phyloP scores from a whole-genome alignment of 1,140 invertebrate genomes.

The Aphelinus atriplicis region DNA sequence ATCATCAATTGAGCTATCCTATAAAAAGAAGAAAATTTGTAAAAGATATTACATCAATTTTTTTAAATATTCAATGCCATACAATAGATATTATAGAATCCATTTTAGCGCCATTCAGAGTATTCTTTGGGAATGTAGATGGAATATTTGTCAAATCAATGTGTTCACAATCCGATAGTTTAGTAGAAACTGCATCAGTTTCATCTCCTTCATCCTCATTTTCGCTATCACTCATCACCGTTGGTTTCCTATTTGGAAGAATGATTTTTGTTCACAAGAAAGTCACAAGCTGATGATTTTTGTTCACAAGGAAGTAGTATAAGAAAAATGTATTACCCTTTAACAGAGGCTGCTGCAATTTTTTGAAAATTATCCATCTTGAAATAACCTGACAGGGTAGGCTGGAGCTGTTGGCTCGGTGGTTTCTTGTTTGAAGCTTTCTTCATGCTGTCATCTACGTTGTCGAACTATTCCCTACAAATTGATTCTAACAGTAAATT shows the following conservation, averaged over 20 bases:
- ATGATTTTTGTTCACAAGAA: too few species aligned
- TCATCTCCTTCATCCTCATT: constrained; percentile 3
- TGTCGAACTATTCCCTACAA: background rate
- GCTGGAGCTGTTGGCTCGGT: background rate
- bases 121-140: background rate
- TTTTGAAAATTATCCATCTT: background rate
- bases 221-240: constrained; percentile 31
- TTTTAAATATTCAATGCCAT: background rate
- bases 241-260: background rate
- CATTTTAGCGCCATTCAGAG: background rate
- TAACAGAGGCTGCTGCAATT: background rate
- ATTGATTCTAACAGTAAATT: background rate
- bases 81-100: constrained; percentile 35
- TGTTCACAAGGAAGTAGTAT: background rate
- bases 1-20: constrained; percentile 38
- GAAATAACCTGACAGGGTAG: constrained; percentile 25
- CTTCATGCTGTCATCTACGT: background rate
- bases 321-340: constrained; percentile 6
- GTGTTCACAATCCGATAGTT: background rate
- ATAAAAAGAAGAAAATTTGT: constrained; percentile 3
- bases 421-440: too few species aligned
- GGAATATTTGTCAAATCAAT: constrained; percentile 28
- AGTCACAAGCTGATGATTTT: too few species aligned
- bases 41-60: background rate
- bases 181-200: background rate